phyloP scores from a whole-genome alignment of 1,140 invertebrate species.

The Drosophila dunni region DNA sequence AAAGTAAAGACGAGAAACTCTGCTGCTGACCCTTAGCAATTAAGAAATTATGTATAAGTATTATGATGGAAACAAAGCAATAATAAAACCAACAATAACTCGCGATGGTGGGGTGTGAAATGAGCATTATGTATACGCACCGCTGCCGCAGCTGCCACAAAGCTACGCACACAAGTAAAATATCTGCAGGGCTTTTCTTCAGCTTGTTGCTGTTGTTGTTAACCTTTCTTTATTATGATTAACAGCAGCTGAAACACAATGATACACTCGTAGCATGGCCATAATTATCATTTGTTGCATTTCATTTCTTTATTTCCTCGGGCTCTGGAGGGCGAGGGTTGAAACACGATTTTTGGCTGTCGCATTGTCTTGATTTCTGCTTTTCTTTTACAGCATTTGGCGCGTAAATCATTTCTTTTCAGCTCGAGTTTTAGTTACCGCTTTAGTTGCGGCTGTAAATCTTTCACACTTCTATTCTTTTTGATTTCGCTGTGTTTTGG shows the following conservation, averaged over 20 bases:
- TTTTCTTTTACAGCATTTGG: constrained; percentile 29
- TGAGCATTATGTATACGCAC: constrained; percentile 74
- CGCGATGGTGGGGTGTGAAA: constrained; percentile 23
- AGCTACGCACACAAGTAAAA: constrained; percentile 15
- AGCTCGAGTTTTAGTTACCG: constrained; percentile 4
- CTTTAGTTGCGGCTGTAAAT: constrained; percentile 28
- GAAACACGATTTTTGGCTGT: constrained; percentile 21
- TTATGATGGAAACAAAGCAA: constrained; percentile 73
- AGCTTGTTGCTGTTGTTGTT: constrained; percentile 26
- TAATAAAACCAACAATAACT: constrained; percentile 43
- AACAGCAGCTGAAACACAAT: constrained; percentile 42
- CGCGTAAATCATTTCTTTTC: constrained; percentile 43
- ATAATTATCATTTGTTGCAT: constrained; percentile 76
- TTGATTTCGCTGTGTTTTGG: constrained; percentile 2
- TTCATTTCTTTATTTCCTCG: constrained; percentile 51
- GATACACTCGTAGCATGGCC: constrained; percentile 50
- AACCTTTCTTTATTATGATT: constrained; percentile 68
- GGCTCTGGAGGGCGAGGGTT: neutral
- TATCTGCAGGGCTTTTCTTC: constrained; percentile 57
- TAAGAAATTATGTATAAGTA: constrained; percentile 77
- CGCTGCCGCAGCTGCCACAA: constrained; percentile 30
- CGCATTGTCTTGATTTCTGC: constrained; percentile 28
- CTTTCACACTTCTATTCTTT: constrained; percentile 49
- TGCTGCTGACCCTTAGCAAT: constrained; percentile 74
- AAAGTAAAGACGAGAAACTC: constrained; percentile 24